Base-by-base conservation (phyloP, 2,797 vertebrate genomes). In the Gouania willdenowi region DNA sequence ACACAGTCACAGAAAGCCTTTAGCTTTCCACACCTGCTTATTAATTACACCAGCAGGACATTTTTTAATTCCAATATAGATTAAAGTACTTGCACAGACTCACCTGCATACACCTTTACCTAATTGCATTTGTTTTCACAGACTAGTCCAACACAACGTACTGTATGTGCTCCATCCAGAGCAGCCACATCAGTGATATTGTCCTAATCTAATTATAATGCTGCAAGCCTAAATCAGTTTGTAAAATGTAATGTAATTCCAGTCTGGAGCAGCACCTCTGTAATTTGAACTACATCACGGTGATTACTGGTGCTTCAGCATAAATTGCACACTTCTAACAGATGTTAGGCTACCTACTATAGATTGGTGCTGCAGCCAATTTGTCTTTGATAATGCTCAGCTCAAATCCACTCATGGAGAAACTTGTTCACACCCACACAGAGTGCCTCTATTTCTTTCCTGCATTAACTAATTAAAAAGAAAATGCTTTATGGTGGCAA, bases 231-330 rank as follows among this genome's bases (percentile, higher is more conserved):
- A 59, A 73, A 71, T 57, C 60, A 69, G 24, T 75, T 77, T 45
- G 43, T 41, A 66, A 64, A 77, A 73, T 62, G 60, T 60, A 64
- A 75, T 79, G 68, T 68, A 51, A 77, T 64, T 64, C 44, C 50
- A 43, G 48, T 65, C 46, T 57, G 43, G 65, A 62, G 71, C 37
- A 42, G 43, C 44, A 79, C 48, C 54, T 68, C 37, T n/a, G 71
- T 68, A 74, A 77, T 72, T 57, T 60, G 51, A 71, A 41, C 57
- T 67, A 66, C 75, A 75, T 76, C 65, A 43, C 5, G 1, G 46
- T 74, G 65, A 79, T 77, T 76, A 75, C 59, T 21, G 60, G 61
- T 60, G 64, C 66, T 77, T 72, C 38, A 68, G 50, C 69, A 72
- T 71, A 68, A 69, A 75, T 60, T 54, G 62, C 45, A 34, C 66